Evolutionary conservation across 2,113 vertebrate species (phyloP).

Genomic region (Noturus placidus): DNA sequence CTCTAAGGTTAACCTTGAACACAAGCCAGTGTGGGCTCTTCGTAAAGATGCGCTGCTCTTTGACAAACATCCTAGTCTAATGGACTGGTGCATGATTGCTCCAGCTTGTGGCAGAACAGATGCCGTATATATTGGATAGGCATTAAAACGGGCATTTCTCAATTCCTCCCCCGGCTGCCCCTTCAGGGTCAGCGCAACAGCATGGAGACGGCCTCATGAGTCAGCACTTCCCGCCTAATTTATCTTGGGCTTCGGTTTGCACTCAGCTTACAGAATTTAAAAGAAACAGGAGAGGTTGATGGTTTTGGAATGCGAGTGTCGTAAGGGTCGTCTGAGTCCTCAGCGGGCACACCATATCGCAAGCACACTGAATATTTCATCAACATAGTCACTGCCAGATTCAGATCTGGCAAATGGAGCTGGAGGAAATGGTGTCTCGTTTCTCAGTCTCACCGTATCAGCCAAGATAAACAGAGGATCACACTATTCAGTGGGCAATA

Average conservation of each 20-base stretch:
- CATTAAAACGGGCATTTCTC: constrained; percentile 94
- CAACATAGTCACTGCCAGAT: constrained; percentile 45
- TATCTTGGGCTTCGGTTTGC: constrained; percentile 77
- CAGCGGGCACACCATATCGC: constrained; percentile 42
- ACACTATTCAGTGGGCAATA: background rate
- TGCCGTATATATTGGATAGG: constrained; percentile 93
- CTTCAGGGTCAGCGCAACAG: constrained; percentile 91
- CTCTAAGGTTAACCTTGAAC: constrained; percentile 88
- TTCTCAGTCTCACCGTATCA: constrained; percentile 23
- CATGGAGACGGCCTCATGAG: constrained; percentile 85
- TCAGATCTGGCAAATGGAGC: constrained; percentile 36
- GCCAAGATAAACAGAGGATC: constrained; percentile 39
- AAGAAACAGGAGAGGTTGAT: constrained; percentile 23
- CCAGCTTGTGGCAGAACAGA: constrained; percentile 83
- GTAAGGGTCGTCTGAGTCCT: constrained; percentile 32
- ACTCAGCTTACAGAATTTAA: constrained; percentile 73
- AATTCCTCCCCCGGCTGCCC: constrained; percentile 83
- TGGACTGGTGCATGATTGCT: constrained; percentile 90
- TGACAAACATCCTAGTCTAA: constrained; percentile 84
- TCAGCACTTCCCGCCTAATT: constrained; percentile 81
- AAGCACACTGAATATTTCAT: constrained; percentile 52
- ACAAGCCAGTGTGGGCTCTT: constrained; percentile 80
- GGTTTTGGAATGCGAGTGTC: constrained; percentile 24
- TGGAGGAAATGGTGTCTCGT: constrained; percentile 23
- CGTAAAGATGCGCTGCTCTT: constrained; percentile 84